Evolutionary conservation across 1,140 invertebrate species (phyloP).

Genomic region (Tetramorium alpestre): DNA sequence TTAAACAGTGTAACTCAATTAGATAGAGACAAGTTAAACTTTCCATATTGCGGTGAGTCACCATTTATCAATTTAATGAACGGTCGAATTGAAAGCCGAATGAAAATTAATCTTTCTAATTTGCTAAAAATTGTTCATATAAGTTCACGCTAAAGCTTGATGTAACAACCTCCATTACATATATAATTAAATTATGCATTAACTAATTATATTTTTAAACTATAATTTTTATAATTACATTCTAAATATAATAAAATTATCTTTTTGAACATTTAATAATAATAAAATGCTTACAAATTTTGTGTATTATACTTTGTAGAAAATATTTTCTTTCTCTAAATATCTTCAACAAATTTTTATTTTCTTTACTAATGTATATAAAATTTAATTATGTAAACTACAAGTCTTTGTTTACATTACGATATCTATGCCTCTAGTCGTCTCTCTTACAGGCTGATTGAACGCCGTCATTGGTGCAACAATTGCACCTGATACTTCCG

Average conservation of each 20-base stretch:
- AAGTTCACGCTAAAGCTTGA: not conserved
- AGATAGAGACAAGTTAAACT: constrained; percentile 48
- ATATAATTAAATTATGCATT: not conserved
- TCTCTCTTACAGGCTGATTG: not conserved
- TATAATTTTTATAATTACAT: not conserved
- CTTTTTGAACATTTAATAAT: not conserved
- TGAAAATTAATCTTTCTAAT: not conserved
- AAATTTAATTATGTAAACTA: not conserved
- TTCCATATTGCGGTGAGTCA: not conserved
- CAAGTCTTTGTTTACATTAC: not conserved
- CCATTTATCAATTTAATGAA: constrained; percentile 3
- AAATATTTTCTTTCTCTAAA: not conserved
- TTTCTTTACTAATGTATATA: not conserved
- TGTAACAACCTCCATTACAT: not conserved
- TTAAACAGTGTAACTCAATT: constrained; percentile 73
- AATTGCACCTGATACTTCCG: constrained; percentile 36
- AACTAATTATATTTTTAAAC: not conserved
- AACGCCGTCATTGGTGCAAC: constrained; percentile 16
- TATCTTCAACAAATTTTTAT: not conserved
- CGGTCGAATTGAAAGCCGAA: not conserved
- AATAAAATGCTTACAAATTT: not conserved
- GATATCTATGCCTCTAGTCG: not conserved
- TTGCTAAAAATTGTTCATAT: not conserved
- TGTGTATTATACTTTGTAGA: not conserved
- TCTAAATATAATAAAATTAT: not conserved